Evolutionary conservation across 2,888 invertebrate species (phyloP), one percentile per base, ranked within the genome.

Genomic region (Carabus problematicus): DNA sequence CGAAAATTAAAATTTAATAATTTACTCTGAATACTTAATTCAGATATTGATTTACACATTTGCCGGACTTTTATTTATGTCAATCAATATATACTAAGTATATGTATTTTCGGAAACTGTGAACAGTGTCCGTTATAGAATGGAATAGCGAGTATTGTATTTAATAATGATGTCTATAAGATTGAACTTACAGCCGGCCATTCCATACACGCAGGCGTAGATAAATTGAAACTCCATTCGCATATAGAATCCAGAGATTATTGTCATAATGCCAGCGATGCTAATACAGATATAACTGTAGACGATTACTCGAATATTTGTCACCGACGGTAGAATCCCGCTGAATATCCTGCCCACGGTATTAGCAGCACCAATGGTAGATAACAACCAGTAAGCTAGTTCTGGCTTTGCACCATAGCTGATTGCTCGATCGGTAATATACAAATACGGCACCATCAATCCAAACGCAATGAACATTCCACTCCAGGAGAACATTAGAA

Each of bases 381-480:
- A 87, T 45, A 92, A 81, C 29, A 92, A 80, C 73, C 86, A 84
- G 49, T 87, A 84, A 0, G 87, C 84, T 19, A 82, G 76, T 16
- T 79, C 75, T 3, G 77, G 70, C 0, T 82, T 81, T 29, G 87
- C 83, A 0, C 82, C 82, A 29, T n/a, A n/a, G n/a, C n/a, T n/a
- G 45, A 77, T 76, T 0, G 89, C 88, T 71, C 88, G 81, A 72
- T 82, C 84, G 80, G 76, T 76, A 3, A 91, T 82, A 76, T 88
- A 93, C 72, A 91, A 85, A 78, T 89, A 94, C 0, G 93, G 93
- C n/a, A 91, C 88, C 77, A 91, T 92, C 76, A 92, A 88, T 72
- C 93, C 93, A 78, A 92, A 84, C 76, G 91, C 87, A 0, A 91
- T 91, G 68, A 93, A 81, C 70, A 91, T 89, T 9, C 93, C 82